Percentiles rank a stretch among this genome's conserved stretches.
Evolutionary conservation across 2,113 vertebrate species (phyloP).

Genomic region (Talpa occidentalis): DNA sequence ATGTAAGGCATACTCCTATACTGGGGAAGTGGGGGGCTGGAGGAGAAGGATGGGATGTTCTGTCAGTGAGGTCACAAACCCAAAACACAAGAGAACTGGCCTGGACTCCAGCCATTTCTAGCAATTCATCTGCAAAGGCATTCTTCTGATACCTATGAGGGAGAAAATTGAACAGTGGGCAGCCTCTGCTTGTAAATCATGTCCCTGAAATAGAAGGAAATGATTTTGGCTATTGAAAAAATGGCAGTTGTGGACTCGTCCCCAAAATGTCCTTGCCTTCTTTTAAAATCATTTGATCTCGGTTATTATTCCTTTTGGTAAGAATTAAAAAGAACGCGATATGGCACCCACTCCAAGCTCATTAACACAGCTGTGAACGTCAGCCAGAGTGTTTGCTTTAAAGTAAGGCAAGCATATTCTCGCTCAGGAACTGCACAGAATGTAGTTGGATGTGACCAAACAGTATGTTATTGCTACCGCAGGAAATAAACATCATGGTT

Average conservation of each 20-base stretch:
- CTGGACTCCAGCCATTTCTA: not conserved
- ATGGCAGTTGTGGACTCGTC: not conserved
- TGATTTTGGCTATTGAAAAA: not conserved
- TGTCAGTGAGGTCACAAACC: slow-evolving; percentile 63
- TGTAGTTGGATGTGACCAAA: not conserved
- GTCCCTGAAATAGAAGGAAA: not conserved
- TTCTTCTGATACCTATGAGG: not conserved
- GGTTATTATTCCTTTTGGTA: slow-evolving; percentile 38
- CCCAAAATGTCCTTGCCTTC: not conserved
- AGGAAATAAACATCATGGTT: not conserved
- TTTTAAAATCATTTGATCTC: slow-evolving; percentile 15
- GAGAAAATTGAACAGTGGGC: not conserved
- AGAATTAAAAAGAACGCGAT: not conserved
- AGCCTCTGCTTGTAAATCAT: not conserved
- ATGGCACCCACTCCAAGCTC: slow-evolving; percentile 2
- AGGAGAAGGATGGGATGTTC: not conserved
- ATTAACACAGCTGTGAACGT: slow-evolving; percentile 49
- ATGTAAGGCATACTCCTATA: slow-evolving; percentile 77
- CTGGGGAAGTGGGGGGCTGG: not conserved
- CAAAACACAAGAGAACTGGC: not conserved
- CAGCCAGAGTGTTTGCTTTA: slow-evolving; percentile 1
- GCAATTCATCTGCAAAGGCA: slow-evolving; percentile 29
- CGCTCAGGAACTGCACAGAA: not conserved
- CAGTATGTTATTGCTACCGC: not conserved
- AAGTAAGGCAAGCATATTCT: not conserved